Base-by-base conservation (phyloP, 2,888 invertebrate species). In the Holacanthella duospinosa region DNA sequence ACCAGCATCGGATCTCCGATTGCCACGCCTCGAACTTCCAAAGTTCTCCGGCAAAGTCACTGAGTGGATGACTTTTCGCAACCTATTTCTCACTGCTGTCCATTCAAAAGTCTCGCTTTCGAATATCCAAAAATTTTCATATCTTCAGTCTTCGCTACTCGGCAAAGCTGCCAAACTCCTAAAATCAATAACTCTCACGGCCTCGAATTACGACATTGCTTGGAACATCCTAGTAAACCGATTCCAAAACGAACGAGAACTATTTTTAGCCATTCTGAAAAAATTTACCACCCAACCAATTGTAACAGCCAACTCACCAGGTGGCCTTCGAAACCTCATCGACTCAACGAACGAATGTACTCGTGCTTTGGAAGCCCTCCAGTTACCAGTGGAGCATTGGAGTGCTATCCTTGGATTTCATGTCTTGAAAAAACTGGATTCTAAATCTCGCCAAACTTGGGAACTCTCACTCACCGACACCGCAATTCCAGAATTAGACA, bases 121-220 rank as follows among this genome's bases (percentile, higher is more conserved):
- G 4, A 61, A 62, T n/a, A 57, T 43, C 1, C 61, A 66, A 44
- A 68, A 66, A 29, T 19, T 66, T 1, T 55, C 60, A 1, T 64
- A 68, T 44, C 36, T 68, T 2, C 66, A 66, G 28, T 16, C 59
- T 2, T n/a, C 36, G 0, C 53, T 68, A 0, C 29, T 16, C 16
- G 66, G 66, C 21, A 66, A 68, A 60, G 64, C 68, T 43, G 63
- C 68, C 3, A 24, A 54, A n/a, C 57, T 55, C 1, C 43, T 68
- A 21, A 43, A 59, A 26, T 36, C 57, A 1, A 21, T 62, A 1
- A 2, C 29, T 12, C 16, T 66, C 9, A 54, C 60, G 6, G 64
- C 66, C 24, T 62, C 43, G 1, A 68, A 66, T 21, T 68, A 64
- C 43, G 61, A 60, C 26, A 48, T 58, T 2, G 68, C 68, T 0